Evolutionary conservation across 2,113 vertebrate genomes (phyloP).

Genomic region (Stomatorhinus ivindoensis): DNA sequence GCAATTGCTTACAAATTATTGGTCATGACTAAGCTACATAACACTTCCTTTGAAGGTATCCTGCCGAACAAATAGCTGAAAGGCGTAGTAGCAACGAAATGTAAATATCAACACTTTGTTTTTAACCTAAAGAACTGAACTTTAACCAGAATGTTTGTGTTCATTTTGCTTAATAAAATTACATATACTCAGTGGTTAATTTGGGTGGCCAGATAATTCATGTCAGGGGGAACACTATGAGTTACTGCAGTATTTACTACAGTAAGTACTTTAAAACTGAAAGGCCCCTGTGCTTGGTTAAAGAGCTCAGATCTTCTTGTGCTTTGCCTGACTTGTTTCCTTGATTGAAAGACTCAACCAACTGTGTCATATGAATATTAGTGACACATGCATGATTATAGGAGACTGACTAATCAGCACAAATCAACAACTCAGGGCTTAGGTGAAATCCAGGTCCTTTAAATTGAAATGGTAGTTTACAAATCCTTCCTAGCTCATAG

Average conservation of each 20-base stretch:
- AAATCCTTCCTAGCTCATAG: neutral
- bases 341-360: neutral
- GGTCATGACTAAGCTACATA: neutral
- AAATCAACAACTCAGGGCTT: neutral
- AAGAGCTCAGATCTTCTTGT: too few relatives aligned
- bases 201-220: neutral
- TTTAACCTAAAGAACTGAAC: neutral
- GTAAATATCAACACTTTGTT: neutral
- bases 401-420: neutral
- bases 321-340: neutral
- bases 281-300: too few relatives aligned
- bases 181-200: neutral
- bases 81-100: neutral
- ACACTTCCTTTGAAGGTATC: neutral
- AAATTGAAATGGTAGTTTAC: neutral
- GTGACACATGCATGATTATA: neutral
- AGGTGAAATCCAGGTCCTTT: neutral
- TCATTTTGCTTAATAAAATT: neutral
- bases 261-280: neutral
- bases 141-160: neutral
- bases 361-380: neutral
- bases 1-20: neutral
- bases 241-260: neutral
- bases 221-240: neutral
- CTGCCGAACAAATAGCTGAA: neutral